Percentiles rank a stretch among this genome's conserved stretches.
phyloP scores from a whole-genome alignment of 2,113 vertebrate species.

The Ageneiosus marmoratus region DNA sequence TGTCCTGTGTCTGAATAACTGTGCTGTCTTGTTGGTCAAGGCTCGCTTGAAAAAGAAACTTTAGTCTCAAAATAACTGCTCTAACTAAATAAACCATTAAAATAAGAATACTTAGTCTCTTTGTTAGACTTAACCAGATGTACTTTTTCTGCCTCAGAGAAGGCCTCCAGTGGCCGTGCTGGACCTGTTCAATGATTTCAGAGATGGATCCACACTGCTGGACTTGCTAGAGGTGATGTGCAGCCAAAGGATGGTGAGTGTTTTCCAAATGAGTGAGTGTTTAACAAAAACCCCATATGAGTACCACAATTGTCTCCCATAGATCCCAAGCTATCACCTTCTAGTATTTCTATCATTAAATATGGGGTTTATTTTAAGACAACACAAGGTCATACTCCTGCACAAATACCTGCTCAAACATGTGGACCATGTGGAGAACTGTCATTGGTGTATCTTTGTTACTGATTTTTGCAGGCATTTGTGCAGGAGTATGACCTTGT shows the following conservation, averaged over 20 bases:
- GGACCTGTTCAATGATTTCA: constrained; percentile 87
- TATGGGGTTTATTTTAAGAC: background rate
- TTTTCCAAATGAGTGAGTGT: too few species aligned
- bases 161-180: constrained; percentile 74
- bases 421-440: background rate
- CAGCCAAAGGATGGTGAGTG: constrained; percentile 84
- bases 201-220: constrained; percentile 84
- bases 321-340: background rate
- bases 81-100: background rate
- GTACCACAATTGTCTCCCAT: too few species aligned
- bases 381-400: background rate
- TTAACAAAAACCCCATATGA: too few species aligned
- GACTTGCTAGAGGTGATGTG: constrained; percentile 96
- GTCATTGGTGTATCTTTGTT: background rate
- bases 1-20: background rate
- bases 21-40: background rate
- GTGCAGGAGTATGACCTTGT: background rate
- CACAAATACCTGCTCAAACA: background rate
- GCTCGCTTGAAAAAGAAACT: background rate
- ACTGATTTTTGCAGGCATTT: background rate
- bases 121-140: background rate
- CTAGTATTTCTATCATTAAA: background rate
- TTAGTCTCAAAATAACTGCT: background rate
- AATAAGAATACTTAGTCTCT: background rate
- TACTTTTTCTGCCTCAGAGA: constrained; percentile 70